Conservation (phyloP, 2,888 invertebrate genomes). For the Aricia artaxerxes region DNA sequence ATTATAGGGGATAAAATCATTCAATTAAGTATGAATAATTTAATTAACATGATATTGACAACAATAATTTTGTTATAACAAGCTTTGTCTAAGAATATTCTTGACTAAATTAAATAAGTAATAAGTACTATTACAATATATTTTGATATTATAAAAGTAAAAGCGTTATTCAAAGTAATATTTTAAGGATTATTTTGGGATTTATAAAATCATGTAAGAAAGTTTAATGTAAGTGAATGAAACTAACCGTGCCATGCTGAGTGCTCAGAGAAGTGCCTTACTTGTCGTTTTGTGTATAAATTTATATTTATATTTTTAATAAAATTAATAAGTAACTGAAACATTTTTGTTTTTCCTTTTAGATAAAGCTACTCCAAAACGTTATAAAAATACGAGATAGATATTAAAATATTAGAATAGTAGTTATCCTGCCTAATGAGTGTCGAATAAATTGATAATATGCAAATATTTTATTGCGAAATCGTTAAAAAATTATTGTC, state of each 20-base stretch:
- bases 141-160: not conserved
- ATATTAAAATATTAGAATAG: no score
- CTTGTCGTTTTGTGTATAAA: constrained; percentile 46
- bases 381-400: no score
- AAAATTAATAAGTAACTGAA: constrained; percentile 58
- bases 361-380: not conserved
- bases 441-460: no score
- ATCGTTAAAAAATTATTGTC: no score
- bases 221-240: constrained; percentile 30
- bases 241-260: constrained; percentile 62
- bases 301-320: constrained; percentile 53
- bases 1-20: not conserved
- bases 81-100: not conserved
- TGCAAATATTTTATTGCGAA: no score
- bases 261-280: constrained; percentile 47
- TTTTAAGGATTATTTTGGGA: not conserved
- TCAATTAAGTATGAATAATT: not conserved
- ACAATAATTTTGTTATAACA: not conserved
- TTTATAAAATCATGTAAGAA: not conserved
- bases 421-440: no score
- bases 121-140: not conserved
- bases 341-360: not conserved
- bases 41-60: not conserved
- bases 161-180: not conserved
- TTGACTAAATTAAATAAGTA: not conserved